Base-by-base conservation (phyloP, 1,140 invertebrate genomes). In the Papilio helenus region DNA sequence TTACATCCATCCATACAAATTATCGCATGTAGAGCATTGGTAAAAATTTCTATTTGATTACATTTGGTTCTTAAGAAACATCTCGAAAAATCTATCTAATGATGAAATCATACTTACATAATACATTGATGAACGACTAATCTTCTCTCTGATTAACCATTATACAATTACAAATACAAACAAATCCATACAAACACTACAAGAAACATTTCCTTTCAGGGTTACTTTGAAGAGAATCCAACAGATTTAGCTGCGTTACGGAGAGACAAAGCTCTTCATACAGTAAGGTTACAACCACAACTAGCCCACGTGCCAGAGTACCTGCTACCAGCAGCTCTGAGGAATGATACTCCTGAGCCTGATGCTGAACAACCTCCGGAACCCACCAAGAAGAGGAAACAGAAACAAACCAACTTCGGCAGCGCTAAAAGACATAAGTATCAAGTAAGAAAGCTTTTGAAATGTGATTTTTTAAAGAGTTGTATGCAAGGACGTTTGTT, bases 191-290 rank as follows among this genome's bases (percentile, higher is more conserved):
- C 78, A 61, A 61, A 81, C 44, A 65, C 18, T 26, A 10, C 42
- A 79, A 73, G 29, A 3, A 2, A 81, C 82, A 81, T 9, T 26
- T 51, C 3, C 26, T 90, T 90, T 0, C 90, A 97, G 96, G 96
- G 97, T 12, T 99, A 98, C 92, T 99, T 99, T 94, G 97, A 99
- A 88, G 98, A 99, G 81, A 99, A 99, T 95, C 98, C 99, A 0
- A 95, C 96, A 42, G 99, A 99, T 92, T 92, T 99, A 18, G 96
- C 98, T 84, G 96, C 98, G 0, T 93, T 99, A 8, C 95, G 98
- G 18, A 98, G 99, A 89, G 99, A 99, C 86, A 99, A 98, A 93
- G 97, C 97, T 1, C 91, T 99, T n/a, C 98, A 98, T 86, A 97
- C 97, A 2, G 97, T 99, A 0, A 97, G 97, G 90, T 89, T 97